Evolutionary conservation across 2,888 invertebrate species (phyloP).

Genomic region (Halictus quadricinctus): DNA sequence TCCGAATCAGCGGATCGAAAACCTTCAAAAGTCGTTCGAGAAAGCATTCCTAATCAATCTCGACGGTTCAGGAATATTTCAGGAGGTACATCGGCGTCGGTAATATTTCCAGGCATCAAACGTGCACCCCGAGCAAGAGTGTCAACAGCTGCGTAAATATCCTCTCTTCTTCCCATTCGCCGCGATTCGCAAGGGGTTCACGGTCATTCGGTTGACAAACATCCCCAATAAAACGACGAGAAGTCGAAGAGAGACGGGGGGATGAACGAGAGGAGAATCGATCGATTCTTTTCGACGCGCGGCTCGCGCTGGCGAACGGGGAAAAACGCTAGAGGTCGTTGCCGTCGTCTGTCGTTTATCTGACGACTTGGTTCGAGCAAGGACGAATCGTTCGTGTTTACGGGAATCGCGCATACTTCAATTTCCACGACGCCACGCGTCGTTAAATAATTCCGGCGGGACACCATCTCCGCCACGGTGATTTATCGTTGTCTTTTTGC

Average conservation of each 20-base stretch:
- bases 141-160: background rate
- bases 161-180: background rate
- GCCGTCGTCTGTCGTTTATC: slow-evolving; percentile 26
- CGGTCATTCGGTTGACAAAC: slow-evolving; percentile 24
- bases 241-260: background rate
- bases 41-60: background rate
- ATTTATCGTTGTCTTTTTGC: slow-evolving; percentile 14
- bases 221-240: background rate
- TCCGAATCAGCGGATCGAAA: background rate
- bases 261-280: slow-evolving; percentile 3
- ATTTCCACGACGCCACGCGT: background rate
- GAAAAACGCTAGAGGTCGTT: slow-evolving; percentile 3
- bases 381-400: slow-evolving; percentile 11
- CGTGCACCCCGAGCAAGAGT: background rate
- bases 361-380: background rate
- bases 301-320: background rate
- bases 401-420: background rate
- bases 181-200: background rate
- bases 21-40: background rate
- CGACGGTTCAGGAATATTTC: background rate
- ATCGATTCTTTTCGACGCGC: slow-evolving; percentile 24
- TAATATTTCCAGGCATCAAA: background rate
- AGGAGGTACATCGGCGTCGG: background rate
- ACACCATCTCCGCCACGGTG: background rate
- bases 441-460: slow-evolving; percentile 16